These are phyloP conservation scores for Porphyrio hochstetteri DNA, from an alignment of 2,113 vertebrate species.

Conservation along the genomic window DNA sequence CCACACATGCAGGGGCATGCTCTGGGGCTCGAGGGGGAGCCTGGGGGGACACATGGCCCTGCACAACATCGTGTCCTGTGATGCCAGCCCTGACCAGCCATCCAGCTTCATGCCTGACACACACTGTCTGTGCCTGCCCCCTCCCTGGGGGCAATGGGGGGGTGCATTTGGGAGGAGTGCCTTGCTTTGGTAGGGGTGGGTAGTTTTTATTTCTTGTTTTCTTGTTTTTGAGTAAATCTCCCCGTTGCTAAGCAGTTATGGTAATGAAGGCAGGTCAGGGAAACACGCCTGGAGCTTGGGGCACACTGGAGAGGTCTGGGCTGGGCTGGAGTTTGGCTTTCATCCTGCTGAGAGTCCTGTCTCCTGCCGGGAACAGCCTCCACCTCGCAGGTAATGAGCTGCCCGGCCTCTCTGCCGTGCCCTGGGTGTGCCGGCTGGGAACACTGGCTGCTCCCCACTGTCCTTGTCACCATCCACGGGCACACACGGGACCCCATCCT, in stretches of 20 bases:
- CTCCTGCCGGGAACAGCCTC: constrained; percentile 38
- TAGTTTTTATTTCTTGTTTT: constrained; percentile 33
- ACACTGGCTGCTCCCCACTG: neutral
- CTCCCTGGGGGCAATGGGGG: neutral
- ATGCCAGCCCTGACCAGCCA: neutral
- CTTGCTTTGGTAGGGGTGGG: neutral
- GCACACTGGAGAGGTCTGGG: constrained; percentile 31
- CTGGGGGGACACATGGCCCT: neutral
- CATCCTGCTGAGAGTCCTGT: constrained; percentile 41
- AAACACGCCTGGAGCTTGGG: constrained; percentile 12
- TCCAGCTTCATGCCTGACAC: neutral
- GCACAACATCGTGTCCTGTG: neutral
- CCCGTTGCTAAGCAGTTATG: constrained; percentile 32
- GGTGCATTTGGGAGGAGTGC: neutral
- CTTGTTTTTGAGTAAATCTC: constrained; percentile 49
- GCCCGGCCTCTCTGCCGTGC: neutral
- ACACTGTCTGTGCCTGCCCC: neutral
- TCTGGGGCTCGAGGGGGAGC: accelerated
- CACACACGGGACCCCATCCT: neutral
- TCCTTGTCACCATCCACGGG: neutral
- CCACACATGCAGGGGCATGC: too few species aligned
- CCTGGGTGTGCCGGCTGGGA: constrained; percentile 7
- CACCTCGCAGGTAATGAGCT: constrained; percentile 26
- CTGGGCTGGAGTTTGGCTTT: constrained; percentile 60
- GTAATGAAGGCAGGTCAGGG: constrained; percentile 42